Base-by-base conservation (phyloP, 2,888 invertebrate species). In the Zeuzera pyrina region DNA sequence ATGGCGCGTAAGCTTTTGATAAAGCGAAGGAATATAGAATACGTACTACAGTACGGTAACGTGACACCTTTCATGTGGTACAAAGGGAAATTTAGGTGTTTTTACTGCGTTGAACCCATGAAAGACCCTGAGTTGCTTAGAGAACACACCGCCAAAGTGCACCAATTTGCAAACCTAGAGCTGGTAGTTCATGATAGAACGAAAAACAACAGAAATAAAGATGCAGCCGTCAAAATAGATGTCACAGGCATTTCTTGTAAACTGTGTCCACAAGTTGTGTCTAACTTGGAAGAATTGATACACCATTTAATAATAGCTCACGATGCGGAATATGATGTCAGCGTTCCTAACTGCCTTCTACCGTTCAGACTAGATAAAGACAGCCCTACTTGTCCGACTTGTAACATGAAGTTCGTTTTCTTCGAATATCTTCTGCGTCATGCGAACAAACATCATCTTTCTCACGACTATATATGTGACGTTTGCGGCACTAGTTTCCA, bases 401-500 rank as follows among this genome's bases (percentile, higher is more conserved):
- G 83, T 34, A 52, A 77, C 27, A 57, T 66, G 42, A 79, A 76
- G 33, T 83, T 83, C 25, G 70, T 65, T 0, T 83, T 77, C 53
- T 83, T 83, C 31, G 81, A 81, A 40, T 79, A 78, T 33, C 39
- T 83, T 0, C 45, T 83, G 0, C 52, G 81, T 0, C 83, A 83
- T 33, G 77, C 81, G 0, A 83, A 83, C 33, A 83, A 81, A 34
- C 56, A 77, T 12, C 81, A 83, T 35, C 43, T 83, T 0, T 64
- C 70, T 0, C 83, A 83, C n/a, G 76, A 78, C 25, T 83, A 78
- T 22, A 79, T 79, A 2, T 83, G 83, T 22, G 81, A 83, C 16
- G 72, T 81, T 0, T 83, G 83, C 15, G 81, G 81, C 0, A 74
- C 76, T 0, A 81, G 81, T 33, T 83, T 83, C 34, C 83, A 81